Evolutionary conservation across 1,140 invertebrate species (phyloP).

Genomic region (Metaphire vulgaris): DNA sequence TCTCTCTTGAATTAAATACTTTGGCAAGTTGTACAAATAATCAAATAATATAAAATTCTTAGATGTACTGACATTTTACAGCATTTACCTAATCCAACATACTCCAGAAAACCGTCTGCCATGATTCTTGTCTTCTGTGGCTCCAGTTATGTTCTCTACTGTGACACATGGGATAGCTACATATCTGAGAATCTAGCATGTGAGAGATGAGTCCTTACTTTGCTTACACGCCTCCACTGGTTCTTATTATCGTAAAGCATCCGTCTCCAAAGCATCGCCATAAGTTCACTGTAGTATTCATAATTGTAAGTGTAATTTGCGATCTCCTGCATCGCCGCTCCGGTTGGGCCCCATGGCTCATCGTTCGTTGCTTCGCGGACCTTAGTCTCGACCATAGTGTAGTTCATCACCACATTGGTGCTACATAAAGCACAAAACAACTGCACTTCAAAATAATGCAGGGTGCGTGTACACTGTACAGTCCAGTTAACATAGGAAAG

Average conservation of each 20-base stretch:
- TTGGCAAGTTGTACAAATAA: too few relatives aligned
- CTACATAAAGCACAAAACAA: conserved; percentile 52
- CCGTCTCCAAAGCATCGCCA: conserved; percentile 85
- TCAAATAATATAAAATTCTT: too few relatives aligned
- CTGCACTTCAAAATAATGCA: background rate
- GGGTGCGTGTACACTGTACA: too few relatives aligned
- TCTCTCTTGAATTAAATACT: too few relatives aligned
- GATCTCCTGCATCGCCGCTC: conserved; percentile 83
- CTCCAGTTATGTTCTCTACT: too few relatives aligned
- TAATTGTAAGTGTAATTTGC: conserved; percentile 91
- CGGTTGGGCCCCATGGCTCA: conserved; percentile 95
- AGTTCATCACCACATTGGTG: conserved; percentile 97
- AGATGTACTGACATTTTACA: too few relatives aligned
- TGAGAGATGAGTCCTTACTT: too few relatives aligned
- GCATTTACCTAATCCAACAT: too few relatives aligned
- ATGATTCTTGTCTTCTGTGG: too few relatives aligned
- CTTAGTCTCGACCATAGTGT: conserved; percentile 92
- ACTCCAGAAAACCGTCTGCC: too few relatives aligned
- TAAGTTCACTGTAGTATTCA: conserved; percentile 57
- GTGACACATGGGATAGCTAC: too few relatives aligned
- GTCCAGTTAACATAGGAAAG: background rate
- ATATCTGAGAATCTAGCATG: too few relatives aligned
- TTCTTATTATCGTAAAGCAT: conserved; percentile 92
- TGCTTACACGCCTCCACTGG: conserved; percentile 90
- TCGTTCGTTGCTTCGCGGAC: conserved; percentile 95